Conservation (phyloP, 2,113 vertebrate genomes). For the Jacana jacana region DNA sequence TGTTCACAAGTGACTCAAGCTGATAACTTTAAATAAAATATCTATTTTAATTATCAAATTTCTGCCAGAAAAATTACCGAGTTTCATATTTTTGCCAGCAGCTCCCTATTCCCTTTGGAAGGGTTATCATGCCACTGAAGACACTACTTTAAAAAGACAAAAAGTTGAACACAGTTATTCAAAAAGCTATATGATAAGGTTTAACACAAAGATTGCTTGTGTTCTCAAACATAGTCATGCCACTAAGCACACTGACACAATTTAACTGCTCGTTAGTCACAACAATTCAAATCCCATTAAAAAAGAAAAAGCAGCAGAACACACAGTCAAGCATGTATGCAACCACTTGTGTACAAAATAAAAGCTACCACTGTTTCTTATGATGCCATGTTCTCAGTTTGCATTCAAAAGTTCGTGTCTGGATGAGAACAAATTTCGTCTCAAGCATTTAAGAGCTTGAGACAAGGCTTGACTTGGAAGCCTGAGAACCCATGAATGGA, state of each 20-base stretch:
- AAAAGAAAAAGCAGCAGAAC: background rate
- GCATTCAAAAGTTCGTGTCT: background rate
- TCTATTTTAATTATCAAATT: background rate
- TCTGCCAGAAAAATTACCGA: background rate
- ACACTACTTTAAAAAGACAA: background rate
- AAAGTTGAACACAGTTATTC: background rate
- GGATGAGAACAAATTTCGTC: background rate
- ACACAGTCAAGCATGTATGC: background rate
- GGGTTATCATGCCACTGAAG: background rate
- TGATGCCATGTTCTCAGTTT: background rate
- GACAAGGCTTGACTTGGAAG: background rate
- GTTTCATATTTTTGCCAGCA: background rate
- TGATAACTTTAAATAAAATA: background rate
- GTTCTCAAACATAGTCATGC: background rate
- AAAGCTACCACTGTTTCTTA: background rate
- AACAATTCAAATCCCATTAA: background rate
- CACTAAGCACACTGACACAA: background rate
- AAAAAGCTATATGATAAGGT: background rate
- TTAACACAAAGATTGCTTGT: background rate
- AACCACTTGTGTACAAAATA: background rate
- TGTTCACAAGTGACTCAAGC: background rate
- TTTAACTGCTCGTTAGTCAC: background rate
- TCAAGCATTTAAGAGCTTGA: background rate
- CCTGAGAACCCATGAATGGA: background rate
- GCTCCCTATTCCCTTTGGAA: background rate